Conservation (phyloP, 1,140 invertebrate genomes). For the Lasaia peninsularis region DNA sequence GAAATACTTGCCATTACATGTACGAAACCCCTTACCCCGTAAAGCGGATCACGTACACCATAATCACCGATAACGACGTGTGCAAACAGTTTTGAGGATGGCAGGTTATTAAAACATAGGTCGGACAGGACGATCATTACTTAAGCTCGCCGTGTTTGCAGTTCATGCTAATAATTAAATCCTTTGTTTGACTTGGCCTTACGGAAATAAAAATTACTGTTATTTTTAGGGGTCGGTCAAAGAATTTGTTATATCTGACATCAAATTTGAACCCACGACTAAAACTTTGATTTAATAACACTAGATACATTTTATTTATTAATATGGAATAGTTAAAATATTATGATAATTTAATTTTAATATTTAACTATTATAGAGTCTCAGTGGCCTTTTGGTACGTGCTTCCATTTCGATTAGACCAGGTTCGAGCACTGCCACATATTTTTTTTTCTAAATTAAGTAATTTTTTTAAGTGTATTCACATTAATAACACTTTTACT, state of each 20-base stretch:
- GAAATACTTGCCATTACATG: background rate
- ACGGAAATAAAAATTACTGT: slow-evolving; percentile 26
- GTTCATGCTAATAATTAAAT: slow-evolving; percentile 52
- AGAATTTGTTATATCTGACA: background rate
- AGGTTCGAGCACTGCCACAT: too few relatives aligned
- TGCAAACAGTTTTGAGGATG: slow-evolving; percentile 53
- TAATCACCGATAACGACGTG: slow-evolving; percentile 39
- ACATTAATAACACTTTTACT: too few relatives aligned
- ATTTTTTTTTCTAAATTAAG: too few relatives aligned
- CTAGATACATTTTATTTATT: too few relatives aligned
- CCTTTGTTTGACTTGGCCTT: slow-evolving; percentile 49
- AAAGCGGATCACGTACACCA: slow-evolving; percentile 32
- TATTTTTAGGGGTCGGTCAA: background rate
- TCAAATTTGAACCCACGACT: too few relatives aligned
- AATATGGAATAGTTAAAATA: too few relatives aligned
- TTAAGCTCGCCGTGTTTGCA: slow-evolving; percentile 51
- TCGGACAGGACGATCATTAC: slow-evolving; percentile 65
- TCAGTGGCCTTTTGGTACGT: too few relatives aligned
- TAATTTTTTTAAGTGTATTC: too few relatives aligned
- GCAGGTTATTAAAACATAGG: slow-evolving; percentile 65
- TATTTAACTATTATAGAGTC: too few relatives aligned
- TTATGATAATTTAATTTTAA: too few relatives aligned
- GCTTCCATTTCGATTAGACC: too few relatives aligned
- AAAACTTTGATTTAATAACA: too few relatives aligned
- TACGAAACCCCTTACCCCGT: slow-evolving; percentile 28